Evolutionary conservation across 2,888 invertebrate genomes (phyloP).

Genomic region (Dicranocentrus wangi): DNA sequence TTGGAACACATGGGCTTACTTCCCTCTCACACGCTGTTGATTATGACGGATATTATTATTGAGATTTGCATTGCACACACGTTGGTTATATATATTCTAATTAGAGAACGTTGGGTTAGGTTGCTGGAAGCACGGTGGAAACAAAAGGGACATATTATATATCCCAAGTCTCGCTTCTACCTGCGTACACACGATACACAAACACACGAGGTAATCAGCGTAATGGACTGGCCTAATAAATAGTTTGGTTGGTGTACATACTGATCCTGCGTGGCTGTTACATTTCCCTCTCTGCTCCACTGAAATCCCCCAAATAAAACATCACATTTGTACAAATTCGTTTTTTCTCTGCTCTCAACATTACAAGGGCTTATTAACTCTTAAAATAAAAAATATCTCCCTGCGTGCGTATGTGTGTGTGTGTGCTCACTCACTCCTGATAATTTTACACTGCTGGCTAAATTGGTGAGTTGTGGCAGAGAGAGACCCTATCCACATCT

Average conservation of each 20-base stretch:
- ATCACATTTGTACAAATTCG: conserved; percentile 4
- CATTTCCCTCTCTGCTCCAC: too few species aligned
- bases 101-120: conserved; percentile 22
- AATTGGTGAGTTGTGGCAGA: neutral
- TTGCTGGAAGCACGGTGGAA: too few species aligned
- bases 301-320: too few species aligned
- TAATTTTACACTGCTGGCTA: neutral
- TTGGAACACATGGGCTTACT: too few species aligned
- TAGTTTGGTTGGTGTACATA: too few species aligned
- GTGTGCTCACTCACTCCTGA: neutral
- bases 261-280: too few species aligned
- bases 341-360: conserved; percentile 32
- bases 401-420: conserved; percentile 21
- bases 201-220: conserved; percentile 4
- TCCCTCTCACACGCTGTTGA: conserved; percentile 4
- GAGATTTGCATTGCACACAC: conserved; percentile 26
- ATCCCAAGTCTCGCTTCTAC: too few species aligned
- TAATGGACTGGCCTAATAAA: neutral
- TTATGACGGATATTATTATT: conserved; percentile 38
- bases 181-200: neutral
- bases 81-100: conserved; percentile 12
- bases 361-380: conserved; percentile 50
- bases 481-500: too few species aligned
- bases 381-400: conserved; percentile 5
- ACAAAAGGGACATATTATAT: too few species aligned